These are phyloP conservation scores for Xanthia icteritia DNA, from an alignment of 2,888 invertebrate genomes.

Conservation along the genomic window DNA sequence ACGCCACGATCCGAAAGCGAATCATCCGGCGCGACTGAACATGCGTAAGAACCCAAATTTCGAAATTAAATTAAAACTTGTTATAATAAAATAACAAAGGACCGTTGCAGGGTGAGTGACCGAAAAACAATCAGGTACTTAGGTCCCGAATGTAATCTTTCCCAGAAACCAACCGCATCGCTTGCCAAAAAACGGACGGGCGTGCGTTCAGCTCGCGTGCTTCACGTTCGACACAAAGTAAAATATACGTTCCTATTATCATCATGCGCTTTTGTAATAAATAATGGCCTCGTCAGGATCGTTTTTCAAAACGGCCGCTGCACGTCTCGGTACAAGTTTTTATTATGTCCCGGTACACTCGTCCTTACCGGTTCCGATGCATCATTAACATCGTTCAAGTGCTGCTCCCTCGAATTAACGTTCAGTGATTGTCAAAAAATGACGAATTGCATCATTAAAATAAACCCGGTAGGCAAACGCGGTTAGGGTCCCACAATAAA, in stretches of 20 bases:
- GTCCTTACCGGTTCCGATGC: conserved; percentile 80
- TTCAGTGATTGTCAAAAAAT: conserved; percentile 78
- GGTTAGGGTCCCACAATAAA: conserved; percentile 7
- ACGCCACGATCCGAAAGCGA: conserved; percentile 35
- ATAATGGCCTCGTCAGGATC: conserved; percentile 80
- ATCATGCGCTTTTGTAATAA: conserved; percentile 84
- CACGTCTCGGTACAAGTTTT: conserved; percentile 78
- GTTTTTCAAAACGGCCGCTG: conserved; percentile 79
- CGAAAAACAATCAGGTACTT: conserved; percentile 89
- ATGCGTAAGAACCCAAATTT: conserved; percentile 71
- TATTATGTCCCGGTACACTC: conserved; percentile 72
- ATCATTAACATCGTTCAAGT: conserved; percentile 80
- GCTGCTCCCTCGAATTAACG: conserved; percentile 75
- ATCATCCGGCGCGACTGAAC: conserved; percentile 46
- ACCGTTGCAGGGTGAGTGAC: conserved; percentile 81
- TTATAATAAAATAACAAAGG: conserved; percentile 80
- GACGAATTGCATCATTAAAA: conserved; percentile 75
- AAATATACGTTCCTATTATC: conserved; percentile 82
- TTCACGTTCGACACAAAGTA: conserved; percentile 76
- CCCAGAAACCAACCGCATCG: conserved; percentile 84
- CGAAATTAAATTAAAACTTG: conserved; percentile 77
- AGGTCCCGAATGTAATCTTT: conserved; percentile 87
- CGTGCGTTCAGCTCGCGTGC: conserved; percentile 74
- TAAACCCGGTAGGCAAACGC: conserved; percentile 50
- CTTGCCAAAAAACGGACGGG: conserved; percentile 85